A percentile compares a stretch with the other conserved stretches of the same genome.
phyloP scores from a whole-genome alignment of 2,113 vertebrate species.

The Geothlypis trichas region DNA sequence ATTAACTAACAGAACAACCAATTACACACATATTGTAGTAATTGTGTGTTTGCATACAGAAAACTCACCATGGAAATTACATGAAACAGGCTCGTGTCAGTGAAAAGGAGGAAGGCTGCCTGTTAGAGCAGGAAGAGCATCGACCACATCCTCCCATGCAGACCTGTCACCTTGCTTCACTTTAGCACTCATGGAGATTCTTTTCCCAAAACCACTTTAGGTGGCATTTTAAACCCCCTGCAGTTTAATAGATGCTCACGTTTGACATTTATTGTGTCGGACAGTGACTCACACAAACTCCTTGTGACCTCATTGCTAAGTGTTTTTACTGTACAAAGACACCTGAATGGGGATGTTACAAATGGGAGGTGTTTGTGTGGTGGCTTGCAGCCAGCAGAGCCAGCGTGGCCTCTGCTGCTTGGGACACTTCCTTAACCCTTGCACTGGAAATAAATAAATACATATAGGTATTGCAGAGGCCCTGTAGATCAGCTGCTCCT shows the following conservation, averaged over 20 bases:
- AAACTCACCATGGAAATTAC: constrained; percentile 8
- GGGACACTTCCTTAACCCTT: background rate
- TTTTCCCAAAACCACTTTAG: background rate
- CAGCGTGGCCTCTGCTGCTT: background rate
- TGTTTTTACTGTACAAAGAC: background rate
- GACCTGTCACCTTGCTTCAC: background rate
- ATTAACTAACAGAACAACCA: constrained; percentile 18
- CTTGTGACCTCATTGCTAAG: background rate
- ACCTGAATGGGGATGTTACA: background rate
- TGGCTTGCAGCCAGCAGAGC: background rate
- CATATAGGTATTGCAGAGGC: background rate
- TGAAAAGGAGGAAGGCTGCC: background rate
- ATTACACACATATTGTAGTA: constrained; percentile 1
- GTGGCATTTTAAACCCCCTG: background rate
- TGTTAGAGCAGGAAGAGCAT: background rate
- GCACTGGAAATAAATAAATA: background rate
- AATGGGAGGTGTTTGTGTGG: background rate
- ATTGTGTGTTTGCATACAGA: background rate
- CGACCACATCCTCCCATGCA: background rate
- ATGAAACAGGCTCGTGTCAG: background rate
- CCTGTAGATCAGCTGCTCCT: background rate
- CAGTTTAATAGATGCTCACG: background rate
- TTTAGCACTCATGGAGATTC: background rate
- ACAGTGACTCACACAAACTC: background rate
- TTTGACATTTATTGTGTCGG: background rate